phyloP scores from a whole-genome alignment of 1,140 invertebrate genomes.

The Probaryconus sp. region DNA sequence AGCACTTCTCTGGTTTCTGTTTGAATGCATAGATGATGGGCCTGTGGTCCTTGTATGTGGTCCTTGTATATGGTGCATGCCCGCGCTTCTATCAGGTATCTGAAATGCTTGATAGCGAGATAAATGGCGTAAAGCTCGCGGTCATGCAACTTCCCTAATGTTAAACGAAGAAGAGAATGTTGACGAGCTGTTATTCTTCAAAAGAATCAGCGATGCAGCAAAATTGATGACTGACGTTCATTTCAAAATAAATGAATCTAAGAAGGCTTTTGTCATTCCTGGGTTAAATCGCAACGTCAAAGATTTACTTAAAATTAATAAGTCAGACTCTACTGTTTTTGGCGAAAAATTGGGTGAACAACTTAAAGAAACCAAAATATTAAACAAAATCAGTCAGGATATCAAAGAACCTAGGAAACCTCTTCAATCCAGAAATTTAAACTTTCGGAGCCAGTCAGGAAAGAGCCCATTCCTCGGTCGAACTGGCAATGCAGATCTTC shows the following conservation, averaged over 20 bases:
- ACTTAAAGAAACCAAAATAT: not conserved
- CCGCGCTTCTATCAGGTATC: not conserved
- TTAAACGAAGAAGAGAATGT: constrained; percentile 6
- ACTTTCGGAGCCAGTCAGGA: constrained; percentile 4
- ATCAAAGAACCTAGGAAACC: not conserved
- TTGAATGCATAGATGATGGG: not conserved
- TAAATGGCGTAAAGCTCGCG: constrained; percentile 5
- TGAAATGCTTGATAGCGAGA: constrained; percentile 1
- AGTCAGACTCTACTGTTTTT: constrained; percentile 3
- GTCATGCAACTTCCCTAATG: constrained; percentile 12
- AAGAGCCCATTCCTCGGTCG: constrained; percentile 3
- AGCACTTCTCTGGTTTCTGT: constrained; percentile 7
- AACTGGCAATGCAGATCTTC: constrained; percentile 7
- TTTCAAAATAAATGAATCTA: constrained; percentile 8
- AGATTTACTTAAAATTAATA: not conserved
- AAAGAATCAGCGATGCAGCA: constrained; percentile 9
- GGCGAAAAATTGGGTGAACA: constrained; percentile 1
- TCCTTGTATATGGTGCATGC: constrained; percentile 1
- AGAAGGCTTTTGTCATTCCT: constrained; percentile 5
- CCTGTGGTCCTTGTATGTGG: no score
- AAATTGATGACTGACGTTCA: constrained; percentile 12
- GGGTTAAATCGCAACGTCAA: not conserved
- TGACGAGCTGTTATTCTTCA: constrained; percentile 14
- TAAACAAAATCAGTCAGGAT: not conserved
- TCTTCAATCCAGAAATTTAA: constrained; percentile 13